phyloP scores from a whole-genome alignment of 2,113 vertebrate species.

The Ailuropoda melanoleuca region DNA sequence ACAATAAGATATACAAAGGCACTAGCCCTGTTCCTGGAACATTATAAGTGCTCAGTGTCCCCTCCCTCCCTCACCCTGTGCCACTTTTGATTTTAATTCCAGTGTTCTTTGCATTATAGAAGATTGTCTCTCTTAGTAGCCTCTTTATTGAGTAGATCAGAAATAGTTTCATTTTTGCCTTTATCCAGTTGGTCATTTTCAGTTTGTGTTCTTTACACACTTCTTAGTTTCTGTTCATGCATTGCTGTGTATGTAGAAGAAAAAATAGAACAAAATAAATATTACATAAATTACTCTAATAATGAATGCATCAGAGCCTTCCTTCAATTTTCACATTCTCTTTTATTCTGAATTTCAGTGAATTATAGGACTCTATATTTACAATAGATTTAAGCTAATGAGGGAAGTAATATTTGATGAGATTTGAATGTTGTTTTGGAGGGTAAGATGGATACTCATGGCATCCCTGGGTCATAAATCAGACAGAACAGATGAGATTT shows the following conservation, averaged over 20 bases:
- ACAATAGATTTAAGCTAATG: conserved; percentile 74
- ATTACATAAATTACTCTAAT: not conserved
- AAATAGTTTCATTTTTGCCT: conserved; percentile 2
- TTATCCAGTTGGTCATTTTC: not conserved
- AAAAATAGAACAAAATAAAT: not conserved
- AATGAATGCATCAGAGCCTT: not conserved
- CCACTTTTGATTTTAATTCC: not conserved
- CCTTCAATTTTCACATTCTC: not conserved
- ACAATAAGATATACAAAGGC: not conserved
- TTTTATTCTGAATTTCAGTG: conserved; percentile 9
- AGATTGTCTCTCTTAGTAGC: not conserved
- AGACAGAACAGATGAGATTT: conserved; percentile 75
- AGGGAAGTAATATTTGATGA: conserved; percentile 73
- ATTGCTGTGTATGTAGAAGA: conserved; percentile 18
- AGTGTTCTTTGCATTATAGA: not conserved
- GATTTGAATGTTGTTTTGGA: conserved; percentile 71
- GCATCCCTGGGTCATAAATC: conserved; percentile 77
- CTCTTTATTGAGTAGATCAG: not conserved
- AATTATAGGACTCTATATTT: not conserved
- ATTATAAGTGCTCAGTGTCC: not conserved
- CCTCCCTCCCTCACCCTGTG: not conserved
- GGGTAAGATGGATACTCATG: conserved; percentile 56
- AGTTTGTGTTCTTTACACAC: conserved; percentile 1
- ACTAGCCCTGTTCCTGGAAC: not conserved
- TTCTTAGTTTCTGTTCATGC: conserved; percentile 37